Conservation (phyloP, 2,888 invertebrate genomes). For the Seira ritae region DNA sequence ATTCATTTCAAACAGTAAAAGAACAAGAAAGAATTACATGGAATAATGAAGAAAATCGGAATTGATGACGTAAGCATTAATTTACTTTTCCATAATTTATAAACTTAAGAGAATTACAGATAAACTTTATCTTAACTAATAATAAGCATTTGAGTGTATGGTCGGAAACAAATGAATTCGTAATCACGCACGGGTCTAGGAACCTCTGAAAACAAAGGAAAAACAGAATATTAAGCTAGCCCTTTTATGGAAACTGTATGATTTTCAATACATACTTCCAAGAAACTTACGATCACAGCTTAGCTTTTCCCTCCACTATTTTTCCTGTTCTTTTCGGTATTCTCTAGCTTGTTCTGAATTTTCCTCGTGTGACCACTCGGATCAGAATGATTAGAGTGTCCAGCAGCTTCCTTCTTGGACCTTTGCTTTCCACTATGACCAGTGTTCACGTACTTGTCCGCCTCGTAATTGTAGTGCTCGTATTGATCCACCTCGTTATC, state of each 20-base stretch:
- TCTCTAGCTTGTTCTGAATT: constrained; percentile 88
- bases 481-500: constrained; percentile 93
- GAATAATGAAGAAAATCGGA: no score
- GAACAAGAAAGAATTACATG: no score
- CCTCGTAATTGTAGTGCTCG: constrained; percentile 95
- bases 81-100: no score
- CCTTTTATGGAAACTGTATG: no score
- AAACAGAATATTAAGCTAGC: no score
- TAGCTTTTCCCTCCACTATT: constrained; percentile 68
- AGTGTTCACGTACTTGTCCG: constrained; percentile 91
- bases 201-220: no score
- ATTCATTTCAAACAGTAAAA: no score
- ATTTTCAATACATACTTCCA: no score
- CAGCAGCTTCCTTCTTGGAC: constrained; percentile 85
- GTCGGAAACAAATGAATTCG: constrained; percentile 18
- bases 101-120: neutral
- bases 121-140: no score
- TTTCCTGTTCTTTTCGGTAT: constrained; percentile 89
- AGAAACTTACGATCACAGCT: constrained; percentile 26
- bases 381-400: constrained; percentile 94
- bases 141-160: constrained; percentile 21
- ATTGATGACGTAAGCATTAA: no score
- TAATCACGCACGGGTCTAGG: no score
- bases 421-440: constrained; percentile 94
- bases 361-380: constrained; percentile 96